Base-by-base conservation (phyloP, 2,113 vertebrate species). In the Damaliscus lunatus region DNA sequence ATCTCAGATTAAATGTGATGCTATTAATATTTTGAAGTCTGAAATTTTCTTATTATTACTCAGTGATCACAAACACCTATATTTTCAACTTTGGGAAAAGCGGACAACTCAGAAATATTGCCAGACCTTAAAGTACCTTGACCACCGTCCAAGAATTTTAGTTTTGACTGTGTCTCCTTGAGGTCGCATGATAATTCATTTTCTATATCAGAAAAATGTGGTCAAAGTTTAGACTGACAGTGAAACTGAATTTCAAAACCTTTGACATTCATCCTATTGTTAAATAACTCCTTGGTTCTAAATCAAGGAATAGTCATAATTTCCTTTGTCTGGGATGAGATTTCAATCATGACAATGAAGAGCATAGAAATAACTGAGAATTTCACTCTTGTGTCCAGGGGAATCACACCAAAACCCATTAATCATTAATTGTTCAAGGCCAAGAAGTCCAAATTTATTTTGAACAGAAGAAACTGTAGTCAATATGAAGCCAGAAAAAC, bases 21-120 rank as follows among this genome's bases (percentile, higher is more conserved):
- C 31, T 50, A 80, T 96, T 97, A 27, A 31, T 46, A 80, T 97
- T 95, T 53, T 80, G 85, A 97, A 95, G 77, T 67, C n/a, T 90
- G 31, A 97, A 81, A 40, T 74, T 46, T 81, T 78, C 78, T 92
- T 97, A 40, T 52, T 71, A 60, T 91, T 94, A 59, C 25, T 90
- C 52, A 62, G 11, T 15, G 4, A 40, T 91, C 55, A 78, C 43
- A 87, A 59, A 74, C 7, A 1, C 86, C 55, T 59, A 40, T 52
- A 2, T 57, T 94, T 97, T 93, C 90, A 90, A 78, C 91, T 62
- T 77, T 71, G 53, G n/a, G 78, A 60, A 60, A 88, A 95, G 48
- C 23, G 82, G 92, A 88, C 12, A 46, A 21, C 40, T 92, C 33
- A 10, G 87, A 92, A 90, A 55, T 67, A 48, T 46, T 5, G 57